Percentiles rank a stretch among this genome's conserved stretches.
Conservation (phyloP, 2,888 invertebrate species). For the Drosophila siamana region DNA sequence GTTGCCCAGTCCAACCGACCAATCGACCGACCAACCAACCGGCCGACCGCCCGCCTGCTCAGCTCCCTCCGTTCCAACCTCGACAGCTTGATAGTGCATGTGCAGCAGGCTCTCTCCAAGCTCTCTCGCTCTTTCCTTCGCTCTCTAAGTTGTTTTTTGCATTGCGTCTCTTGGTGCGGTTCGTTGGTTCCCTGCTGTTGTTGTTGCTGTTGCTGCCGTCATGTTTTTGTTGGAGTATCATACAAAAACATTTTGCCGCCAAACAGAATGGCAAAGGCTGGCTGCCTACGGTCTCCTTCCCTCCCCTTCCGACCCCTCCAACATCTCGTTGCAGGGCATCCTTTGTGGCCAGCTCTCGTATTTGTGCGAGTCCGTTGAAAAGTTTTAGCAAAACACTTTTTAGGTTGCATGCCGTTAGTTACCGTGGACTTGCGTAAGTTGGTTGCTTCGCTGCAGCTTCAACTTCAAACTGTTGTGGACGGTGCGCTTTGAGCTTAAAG, state of each 20-base stretch:
- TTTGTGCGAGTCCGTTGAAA: constrained; percentile 48
- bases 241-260: constrained; percentile 80
- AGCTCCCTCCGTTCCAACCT: background rate
- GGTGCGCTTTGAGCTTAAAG: constrained; percentile 66
- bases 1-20: constrained; percentile 24
- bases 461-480: constrained; percentile 19
- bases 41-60: background rate
- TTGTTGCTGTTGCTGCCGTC: constrained; percentile 42
- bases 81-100: constrained; percentile 58
- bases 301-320: background rate
- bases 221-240: constrained; percentile 69
- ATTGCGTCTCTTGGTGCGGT: constrained; percentile 20
- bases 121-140: constrained; percentile 8
- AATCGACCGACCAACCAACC: too few species aligned
- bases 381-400: constrained; percentile 78
- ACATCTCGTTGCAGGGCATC: constrained; percentile 34
- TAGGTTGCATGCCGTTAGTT: constrained; percentile 77
- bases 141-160: constrained; percentile 18
- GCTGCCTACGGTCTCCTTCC: constrained; percentile 1
- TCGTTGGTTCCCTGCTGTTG: constrained; percentile 30
- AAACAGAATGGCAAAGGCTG: constrained; percentile 75
- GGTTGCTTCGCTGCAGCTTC: constrained; percentile 40
- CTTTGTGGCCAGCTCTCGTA: constrained; percentile 56
- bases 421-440: constrained; percentile 73
- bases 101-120: constrained; percentile 51